phyloP scores from a whole-genome alignment of 2,888 invertebrate species.

The Tetragnatha montana region DNA sequence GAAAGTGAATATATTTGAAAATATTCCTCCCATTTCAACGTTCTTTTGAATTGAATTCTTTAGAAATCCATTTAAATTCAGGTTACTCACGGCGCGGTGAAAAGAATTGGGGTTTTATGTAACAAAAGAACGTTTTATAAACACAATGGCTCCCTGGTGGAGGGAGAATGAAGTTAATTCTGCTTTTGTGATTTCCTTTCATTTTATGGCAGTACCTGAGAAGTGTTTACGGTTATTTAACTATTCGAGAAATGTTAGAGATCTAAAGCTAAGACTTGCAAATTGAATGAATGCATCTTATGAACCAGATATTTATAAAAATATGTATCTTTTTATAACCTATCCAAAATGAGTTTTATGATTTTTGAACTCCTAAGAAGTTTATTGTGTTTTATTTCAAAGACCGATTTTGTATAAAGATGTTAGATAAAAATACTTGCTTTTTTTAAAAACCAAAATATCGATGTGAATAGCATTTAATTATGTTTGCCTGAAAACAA shows the following conservation, averaged over 20 bases:
- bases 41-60: no score
- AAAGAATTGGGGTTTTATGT: neutral
- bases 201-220: neutral
- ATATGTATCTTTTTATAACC: neutral
- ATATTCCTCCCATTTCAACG: neutral
- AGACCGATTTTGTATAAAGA: no score
- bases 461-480: no score
- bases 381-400: neutral
- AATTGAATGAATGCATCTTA: neutral
- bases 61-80: no score
- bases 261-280: neutral
- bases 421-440: no score
- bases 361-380: neutral
- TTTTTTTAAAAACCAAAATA: no score
- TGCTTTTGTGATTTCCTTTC: neutral
- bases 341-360: constrained; percentile 4
- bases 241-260: neutral
- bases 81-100: neutral
- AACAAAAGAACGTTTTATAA: neutral
- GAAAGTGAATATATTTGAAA: neutral
- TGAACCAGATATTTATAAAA: neutral
- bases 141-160: neutral
- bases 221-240: neutral
- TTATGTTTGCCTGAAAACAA: no score
- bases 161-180: neutral